Percentiles rank a stretch among this genome's conserved stretches.
Conservation (phyloP, 2,888 invertebrate genomes). For the Metellina segmentata region DNA sequence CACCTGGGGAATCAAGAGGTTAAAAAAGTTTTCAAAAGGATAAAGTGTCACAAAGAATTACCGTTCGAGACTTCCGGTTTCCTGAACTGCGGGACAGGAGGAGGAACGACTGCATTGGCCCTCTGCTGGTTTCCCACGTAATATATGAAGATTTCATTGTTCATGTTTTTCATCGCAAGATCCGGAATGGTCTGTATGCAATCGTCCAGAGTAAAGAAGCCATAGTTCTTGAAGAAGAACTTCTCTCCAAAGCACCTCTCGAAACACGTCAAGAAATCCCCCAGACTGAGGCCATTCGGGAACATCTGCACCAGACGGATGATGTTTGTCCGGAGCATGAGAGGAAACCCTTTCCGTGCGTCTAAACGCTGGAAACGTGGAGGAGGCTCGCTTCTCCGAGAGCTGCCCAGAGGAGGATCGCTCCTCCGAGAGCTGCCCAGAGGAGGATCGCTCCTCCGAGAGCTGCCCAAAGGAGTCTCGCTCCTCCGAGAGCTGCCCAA, state of each 20-base stretch:
- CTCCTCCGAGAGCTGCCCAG: background rate
- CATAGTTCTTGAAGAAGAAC: background rate
- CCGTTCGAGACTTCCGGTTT: no score
- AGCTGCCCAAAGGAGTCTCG: no score
- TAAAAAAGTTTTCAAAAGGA: no score
- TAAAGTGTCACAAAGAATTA: no score
- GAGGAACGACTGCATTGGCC: no score
- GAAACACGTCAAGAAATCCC: background rate
- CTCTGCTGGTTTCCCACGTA: no score
- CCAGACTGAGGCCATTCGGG: background rate
- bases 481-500: background rate
- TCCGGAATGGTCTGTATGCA: background rate
- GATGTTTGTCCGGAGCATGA: background rate
- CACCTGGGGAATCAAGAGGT: no score
- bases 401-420: no score
- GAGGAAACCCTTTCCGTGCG: background rate
- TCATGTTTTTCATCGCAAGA: background rate
- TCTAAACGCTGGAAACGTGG: background rate
- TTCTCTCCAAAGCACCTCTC: background rate
- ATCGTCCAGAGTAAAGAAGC: background rate
- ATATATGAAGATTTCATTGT: background rate
- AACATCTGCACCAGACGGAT: background rate
- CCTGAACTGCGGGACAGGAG: no score
- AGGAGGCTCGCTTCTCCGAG: background rate
- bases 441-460: background rate